Base-by-base conservation (phyloP, 2,797 vertebrate species). In the Potorous gilbertii region DNA sequence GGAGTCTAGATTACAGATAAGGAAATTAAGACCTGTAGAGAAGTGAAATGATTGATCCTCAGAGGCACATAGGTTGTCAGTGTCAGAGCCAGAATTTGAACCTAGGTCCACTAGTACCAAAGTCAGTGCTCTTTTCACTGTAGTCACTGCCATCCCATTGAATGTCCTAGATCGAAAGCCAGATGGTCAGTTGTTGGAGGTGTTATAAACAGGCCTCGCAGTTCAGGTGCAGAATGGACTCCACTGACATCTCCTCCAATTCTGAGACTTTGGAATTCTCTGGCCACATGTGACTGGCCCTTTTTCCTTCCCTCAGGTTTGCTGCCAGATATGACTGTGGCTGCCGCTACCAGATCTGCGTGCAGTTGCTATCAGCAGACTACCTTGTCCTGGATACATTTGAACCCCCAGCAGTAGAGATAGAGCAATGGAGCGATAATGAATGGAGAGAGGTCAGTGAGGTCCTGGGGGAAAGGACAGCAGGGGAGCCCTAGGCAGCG, bases 341-440 rank as follows among this genome's bases (percentile, higher is more conserved):
- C 34, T 98, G 99, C 81, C 31, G 93, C 50, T 99, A 99, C 12
- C 56, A 97, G 21, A 98, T 99, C 40, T 52, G 8, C 0, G 99
- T 99, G 1, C 97, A 98, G 95, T 97, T 99, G 97, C 98, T 99
- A 31, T 98, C 99, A 0, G 9, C 98, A 0, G 97, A 98, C 56
- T 98, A 98, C 96, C 91, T 96, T 0, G 54, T 97, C 2, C 54
- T 99, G 13, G 90, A 97, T 1, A 98, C 95, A 0, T 99, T 99
- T 62, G 46, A 74, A 14, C 99, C 99, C 0, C 92, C 98, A 0
- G 96, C 92, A 0, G 93, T 99, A 94, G 46, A 54, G 66, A 99
- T 99, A 89, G 40, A 98, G 40, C 99, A 99, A 96, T 99, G 99
- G 99, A 99, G 96, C 0, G 98, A 99, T 14, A 98, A 98, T 0